Evolutionary conservation across 2,797 vertebrate species (phyloP).

Genomic region (Enteromius paludinosus): DNA sequence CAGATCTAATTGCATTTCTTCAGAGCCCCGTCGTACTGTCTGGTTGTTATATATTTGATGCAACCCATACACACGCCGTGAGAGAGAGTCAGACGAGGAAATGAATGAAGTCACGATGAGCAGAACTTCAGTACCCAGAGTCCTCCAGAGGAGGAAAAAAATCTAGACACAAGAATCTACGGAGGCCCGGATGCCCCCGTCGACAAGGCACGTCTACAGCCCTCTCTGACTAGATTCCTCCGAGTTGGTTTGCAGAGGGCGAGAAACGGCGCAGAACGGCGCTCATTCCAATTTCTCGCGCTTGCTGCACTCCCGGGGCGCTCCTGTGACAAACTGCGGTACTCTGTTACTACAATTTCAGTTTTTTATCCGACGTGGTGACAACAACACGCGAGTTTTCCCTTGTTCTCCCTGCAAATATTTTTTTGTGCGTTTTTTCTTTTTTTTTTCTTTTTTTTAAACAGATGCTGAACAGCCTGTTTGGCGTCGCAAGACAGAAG

Average conservation of each 20-base stretch:
- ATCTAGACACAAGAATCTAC: constrained; percentile 70
- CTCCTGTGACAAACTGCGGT: constrained; percentile 63
- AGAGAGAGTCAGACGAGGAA: not conserved
- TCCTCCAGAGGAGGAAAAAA: constrained; percentile 62
- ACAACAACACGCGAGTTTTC: constrained; percentile 41
- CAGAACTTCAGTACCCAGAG: constrained; percentile 79
- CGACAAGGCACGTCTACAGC: constrained; percentile 78
- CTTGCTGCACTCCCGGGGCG: constrained; percentile 71
- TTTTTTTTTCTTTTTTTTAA: constrained; percentile 60
- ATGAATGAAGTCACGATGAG: constrained; percentile 20
- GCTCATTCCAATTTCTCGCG: constrained; percentile 66
- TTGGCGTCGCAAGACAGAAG: constrained; percentile 57
- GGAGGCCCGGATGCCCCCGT: constrained; percentile 76
- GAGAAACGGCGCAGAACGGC: constrained; percentile 70
- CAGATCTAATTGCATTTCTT: constrained; percentile 11
- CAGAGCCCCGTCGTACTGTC: not conserved
- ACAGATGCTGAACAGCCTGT: constrained; percentile 71
- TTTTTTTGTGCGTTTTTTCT: constrained; percentile 33
- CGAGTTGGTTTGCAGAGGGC: constrained; percentile 77
- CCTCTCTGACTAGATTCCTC: constrained; percentile 60
- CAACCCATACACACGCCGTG: not conserved
- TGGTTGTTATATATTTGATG: not conserved
- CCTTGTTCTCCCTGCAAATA: constrained; percentile 31
- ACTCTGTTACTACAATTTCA: constrained; percentile 38
- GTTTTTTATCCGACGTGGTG: constrained; percentile 34